Evolutionary conservation across 2,113 vertebrate genomes (phyloP), one percentile per base, ranked within the genome.

Genomic region (Leiothrix lutea): DNA sequence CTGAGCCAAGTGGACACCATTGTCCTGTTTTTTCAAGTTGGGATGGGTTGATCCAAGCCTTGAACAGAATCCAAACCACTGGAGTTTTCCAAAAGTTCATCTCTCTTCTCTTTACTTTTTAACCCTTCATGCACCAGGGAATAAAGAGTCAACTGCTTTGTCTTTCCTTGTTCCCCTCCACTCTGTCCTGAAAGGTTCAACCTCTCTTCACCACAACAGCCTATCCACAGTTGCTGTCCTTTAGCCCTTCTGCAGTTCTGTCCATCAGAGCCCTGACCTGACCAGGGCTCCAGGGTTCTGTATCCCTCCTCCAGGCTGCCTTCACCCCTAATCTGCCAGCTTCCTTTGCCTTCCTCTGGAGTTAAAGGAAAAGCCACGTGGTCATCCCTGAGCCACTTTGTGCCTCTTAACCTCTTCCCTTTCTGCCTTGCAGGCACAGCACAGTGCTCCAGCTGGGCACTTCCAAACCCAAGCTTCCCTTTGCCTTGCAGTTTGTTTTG

Each of bases 21-120:
- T 92, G 87, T 77, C 90, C 79, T 90, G 40, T 57, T 86, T 92
- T 75, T 88, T 73, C 67, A 85, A 84, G 36, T 22, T 60, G 92
- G 50, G 81, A n/a, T 90, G 66, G 60, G 50, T 64, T 91, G 81
- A 80, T 90, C 60, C 89, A 88, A 88, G 47, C 31, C 70, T 88
- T 91, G 91, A 91, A 85, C 38, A 57, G 47, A 88, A 90, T 92
- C 93, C 90, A 94, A 87, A 93, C 62, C 23, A n/a, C 58, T 33
- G 33, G 36, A 75, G 38, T 88, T 83, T 95, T 85, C 28, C 70
- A 62, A 88, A 92, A 87, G 61, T 72, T 86, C 18, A 77, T 72
- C 1, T 56, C 9, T 81, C 18, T 36, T 44, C 8, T 54, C 61
- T 71, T 69, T 62, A 4, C 70, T 72, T 86, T 92, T 94, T 91